Base-by-base conservation (phyloP, 2,113 vertebrate genomes). In the Otocyon megalotis region DNA sequence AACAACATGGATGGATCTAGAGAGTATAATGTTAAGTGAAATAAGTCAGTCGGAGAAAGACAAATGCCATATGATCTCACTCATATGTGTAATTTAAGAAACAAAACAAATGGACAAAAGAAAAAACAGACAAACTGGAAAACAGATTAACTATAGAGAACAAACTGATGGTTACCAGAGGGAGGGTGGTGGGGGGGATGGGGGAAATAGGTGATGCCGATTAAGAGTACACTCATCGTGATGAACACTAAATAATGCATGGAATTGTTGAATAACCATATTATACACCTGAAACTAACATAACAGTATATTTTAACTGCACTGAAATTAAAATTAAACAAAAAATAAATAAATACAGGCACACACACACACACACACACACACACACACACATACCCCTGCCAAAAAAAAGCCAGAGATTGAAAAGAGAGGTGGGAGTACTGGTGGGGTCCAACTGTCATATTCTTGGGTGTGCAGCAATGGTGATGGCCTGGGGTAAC, bases 401-500 rank as follows among this genome's bases (percentile, higher is more conserved):
- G 72, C 43, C 62, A n/a, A 19, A 74, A 74, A 74, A 48, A 8
- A 3, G 13, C 26, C 37, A 28, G 80, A 88, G 14, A 80, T 13
- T 48, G 84, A 20, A 69, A 92, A 48, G 28, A 35, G 2, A 4
- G 37, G 4, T 15, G 5, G 43, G 53, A 5, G 12, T 53, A 43
- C 3, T 12, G 4, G 10, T 5, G 13, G 28, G n/a, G 1, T 35
- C 37, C 35, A 28, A n/a, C 26, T 58, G 48, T 80, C 12, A 28
- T 0, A 24, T 19, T 81, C 50, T 28, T 11, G 4, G 3, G 35
- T 72, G 77, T 71, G 62, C 24, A 63, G 16, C 1, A 26, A 11
- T 19, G 20, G 30, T 0, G 16, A 26, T 22, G 28, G 3, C 24
- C 16, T 19, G 43, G 35, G 50, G 9, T 24, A 4, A n/a, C 2